A percentile compares a stretch with the other conserved stretches of the same genome.
Evolutionary conservation across 30 jellyfish, hydroid and myxozoan genomes (phyloP).

Genomic region (Aurelia sp.): DNA sequence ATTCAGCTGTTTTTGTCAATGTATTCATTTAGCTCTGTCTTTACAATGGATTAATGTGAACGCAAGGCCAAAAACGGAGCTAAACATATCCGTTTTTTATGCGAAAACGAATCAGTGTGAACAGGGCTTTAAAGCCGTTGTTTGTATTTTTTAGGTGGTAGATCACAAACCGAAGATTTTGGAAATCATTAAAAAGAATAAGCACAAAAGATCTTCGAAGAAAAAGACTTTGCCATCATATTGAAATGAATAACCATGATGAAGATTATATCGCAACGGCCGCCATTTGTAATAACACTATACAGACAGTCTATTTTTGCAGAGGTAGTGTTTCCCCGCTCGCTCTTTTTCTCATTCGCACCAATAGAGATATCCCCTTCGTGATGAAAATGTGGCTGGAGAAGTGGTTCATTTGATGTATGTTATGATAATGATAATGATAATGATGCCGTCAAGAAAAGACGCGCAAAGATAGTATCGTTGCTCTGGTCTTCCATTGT

Average conservation of each 20-base stretch:
- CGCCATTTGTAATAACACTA: constrained; percentile 24
- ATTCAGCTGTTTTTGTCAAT: too few relatives aligned
- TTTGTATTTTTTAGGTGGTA: constrained; percentile 50
- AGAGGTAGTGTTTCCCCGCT: constrained; percentile 7
- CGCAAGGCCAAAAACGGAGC: too few relatives aligned
- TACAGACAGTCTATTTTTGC: constrained; percentile 63
- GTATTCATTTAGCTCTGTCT: too few relatives aligned
- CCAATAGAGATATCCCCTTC: constrained; percentile 4
- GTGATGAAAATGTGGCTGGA: too few relatives aligned
- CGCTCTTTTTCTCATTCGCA: background rate
- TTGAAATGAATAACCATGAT: constrained; percentile 1
- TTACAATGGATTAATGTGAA: too few relatives aligned
- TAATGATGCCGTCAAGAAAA: too few relatives aligned
- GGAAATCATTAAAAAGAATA: constrained; percentile 80
- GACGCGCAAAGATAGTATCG: too few relatives aligned
- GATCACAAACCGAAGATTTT: constrained; percentile 89
- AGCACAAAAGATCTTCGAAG: constrained; percentile 75
- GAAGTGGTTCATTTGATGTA: too few relatives aligned
- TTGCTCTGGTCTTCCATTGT: too few relatives aligned
- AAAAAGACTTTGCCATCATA: constrained; percentile 73
- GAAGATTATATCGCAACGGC: background rate
- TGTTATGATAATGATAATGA: too few relatives aligned
- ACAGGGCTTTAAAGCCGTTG: background rate
- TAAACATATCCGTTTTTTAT: too few relatives aligned
- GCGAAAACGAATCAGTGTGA: too few relatives aligned